Percentiles rank a stretch among this genome's conserved stretches.
These are phyloP conservation scores for Paramormyrops kingsleyae DNA, from an alignment of 2,113 vertebrate species.

Conservation along the genomic window DNA sequence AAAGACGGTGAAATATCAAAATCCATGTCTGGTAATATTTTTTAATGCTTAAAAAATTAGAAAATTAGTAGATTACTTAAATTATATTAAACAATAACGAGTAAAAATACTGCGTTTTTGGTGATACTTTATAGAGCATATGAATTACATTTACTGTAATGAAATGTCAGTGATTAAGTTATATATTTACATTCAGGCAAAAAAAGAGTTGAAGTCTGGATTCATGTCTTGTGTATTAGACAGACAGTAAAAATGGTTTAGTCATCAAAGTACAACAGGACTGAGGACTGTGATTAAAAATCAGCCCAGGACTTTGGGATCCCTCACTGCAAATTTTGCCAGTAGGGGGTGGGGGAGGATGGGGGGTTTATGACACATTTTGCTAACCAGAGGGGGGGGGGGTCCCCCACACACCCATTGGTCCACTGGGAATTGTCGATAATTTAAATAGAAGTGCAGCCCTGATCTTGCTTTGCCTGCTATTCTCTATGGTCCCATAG, in stretches of 20 bases:
- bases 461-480: neutral
- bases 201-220: neutral
- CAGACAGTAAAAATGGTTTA: neutral
- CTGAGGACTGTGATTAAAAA: neutral
- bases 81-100: neutral
- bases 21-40: neutral
- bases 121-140: neutral
- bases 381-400: neutral
- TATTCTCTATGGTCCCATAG: neutral
- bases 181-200: neutral
- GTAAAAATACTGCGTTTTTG: neutral
- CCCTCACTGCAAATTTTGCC: neutral
- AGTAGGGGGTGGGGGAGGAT: too few species aligned
- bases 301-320: neutral
- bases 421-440: neutral
- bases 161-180: neutral
- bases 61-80: neutral
- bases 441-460: neutral
- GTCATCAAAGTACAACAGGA: neutral
- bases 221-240: neutral
- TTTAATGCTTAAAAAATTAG: neutral
- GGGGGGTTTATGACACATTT: neutral
- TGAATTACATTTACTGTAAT: neutral
- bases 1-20: slow-evolving; percentile 31
- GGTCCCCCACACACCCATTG: neutral